Percentiles rank a stretch among this genome's conserved stretches.
Evolutionary conservation across 2,113 vertebrate genomes (phyloP).

Genomic region (Oryzias javanicus): DNA sequence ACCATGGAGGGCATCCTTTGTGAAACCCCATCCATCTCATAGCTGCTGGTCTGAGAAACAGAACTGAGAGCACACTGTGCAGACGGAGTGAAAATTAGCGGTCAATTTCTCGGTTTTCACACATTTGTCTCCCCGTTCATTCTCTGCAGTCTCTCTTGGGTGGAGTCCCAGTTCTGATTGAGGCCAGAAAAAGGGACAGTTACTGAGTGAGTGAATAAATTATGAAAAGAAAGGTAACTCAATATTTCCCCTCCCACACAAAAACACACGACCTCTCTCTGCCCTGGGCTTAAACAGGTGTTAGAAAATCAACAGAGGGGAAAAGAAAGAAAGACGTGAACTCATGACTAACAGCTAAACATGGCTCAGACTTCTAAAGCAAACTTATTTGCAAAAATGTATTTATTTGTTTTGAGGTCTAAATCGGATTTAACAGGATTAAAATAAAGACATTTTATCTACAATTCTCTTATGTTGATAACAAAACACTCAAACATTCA

Average conservation of each 20-base stretch:
- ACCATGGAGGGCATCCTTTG: slow-evolving; percentile 27
- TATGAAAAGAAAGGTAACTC: slow-evolving; percentile 61
- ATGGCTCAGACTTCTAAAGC: not conserved
- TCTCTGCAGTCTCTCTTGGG: slow-evolving; percentile 26
- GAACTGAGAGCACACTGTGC: not conserved
- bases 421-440: too few species aligned
- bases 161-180: slow-evolving; percentile 36
- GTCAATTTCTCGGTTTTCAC: slow-evolving; percentile 37
- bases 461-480: too few species aligned
- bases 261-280: slow-evolving; percentile 14
- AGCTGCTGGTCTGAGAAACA: slow-evolving; percentile 28
- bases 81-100: slow-evolving; percentile 24
- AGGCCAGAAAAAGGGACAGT: slow-evolving; percentile 29
- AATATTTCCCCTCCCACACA: slow-evolving; percentile 34
- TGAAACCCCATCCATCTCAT: slow-evolving; percentile 25
- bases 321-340: not conserved
- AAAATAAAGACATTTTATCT: too few species aligned
- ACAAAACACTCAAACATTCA: too few species aligned
- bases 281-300: slow-evolving; percentile 7
- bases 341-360: not conserved
- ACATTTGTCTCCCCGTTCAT: slow-evolving; percentile 40
- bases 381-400: too few species aligned
- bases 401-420: too few species aligned
- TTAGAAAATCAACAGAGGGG: not conserved
- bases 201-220: slow-evolving; percentile 48